Conservation (phyloP, 2,888 invertebrate genomes). For the Dolichomitus sp. region DNA sequence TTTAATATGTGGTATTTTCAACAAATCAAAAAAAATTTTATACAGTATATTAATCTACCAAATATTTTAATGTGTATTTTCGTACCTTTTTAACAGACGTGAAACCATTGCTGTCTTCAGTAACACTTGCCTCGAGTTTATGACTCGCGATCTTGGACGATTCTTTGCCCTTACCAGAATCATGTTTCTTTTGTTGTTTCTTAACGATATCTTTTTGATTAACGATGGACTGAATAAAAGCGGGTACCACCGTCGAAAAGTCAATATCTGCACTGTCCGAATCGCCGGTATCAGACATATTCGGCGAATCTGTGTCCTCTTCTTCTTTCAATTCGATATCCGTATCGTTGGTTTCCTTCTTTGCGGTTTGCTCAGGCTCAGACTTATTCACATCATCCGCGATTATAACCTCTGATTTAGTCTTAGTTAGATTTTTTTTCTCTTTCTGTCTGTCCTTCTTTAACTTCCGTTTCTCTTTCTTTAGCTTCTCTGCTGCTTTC, state of each 20-base stretch:
- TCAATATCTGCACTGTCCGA: slow-evolving; percentile 41
- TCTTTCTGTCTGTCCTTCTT: slow-evolving; percentile 63
- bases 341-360: not conserved
- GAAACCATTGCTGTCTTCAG: slow-evolving; percentile 39
- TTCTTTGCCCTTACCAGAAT: slow-evolving; percentile 17
- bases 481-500: not conserved
- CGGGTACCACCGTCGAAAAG: slow-evolving; percentile 35
- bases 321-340: not conserved
- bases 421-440: slow-evolving; percentile 46
- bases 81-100: slow-evolving; percentile 50
- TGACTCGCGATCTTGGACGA: not conserved
- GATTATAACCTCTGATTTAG: not conserved
- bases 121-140: not conserved
- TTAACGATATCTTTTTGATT: slow-evolving; percentile 42
- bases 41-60: too few species aligned
- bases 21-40: too few species aligned
- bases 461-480: slow-evolving; percentile 8
- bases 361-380: too few species aligned
- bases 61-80: not conserved
- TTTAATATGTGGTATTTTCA: too few species aligned
- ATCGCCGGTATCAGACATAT: not conserved
- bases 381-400: too few species aligned
- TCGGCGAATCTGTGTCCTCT: slow-evolving; percentile 9
- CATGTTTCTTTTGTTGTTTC: slow-evolving; percentile 41
- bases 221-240: slow-evolving; percentile 60